Percentiles rank a stretch among this genome's conserved stretches.
These are phyloP conservation scores for Silurus glanis DNA, from an alignment of 2,113 vertebrate species.

Conservation along the genomic window DNA sequence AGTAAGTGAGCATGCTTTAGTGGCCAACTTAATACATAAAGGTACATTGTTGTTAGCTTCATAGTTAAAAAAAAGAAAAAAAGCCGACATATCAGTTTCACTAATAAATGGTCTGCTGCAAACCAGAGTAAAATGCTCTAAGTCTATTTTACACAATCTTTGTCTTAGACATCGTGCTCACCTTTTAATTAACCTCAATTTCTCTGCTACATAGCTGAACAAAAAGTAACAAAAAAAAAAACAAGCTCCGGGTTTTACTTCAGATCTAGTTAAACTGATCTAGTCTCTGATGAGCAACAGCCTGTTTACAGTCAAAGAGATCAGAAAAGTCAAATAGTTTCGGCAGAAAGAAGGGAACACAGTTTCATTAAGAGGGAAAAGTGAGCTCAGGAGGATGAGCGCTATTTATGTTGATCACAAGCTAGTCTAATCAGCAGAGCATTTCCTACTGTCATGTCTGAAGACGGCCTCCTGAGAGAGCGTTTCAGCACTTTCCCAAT, in stretches of 20 bases:
- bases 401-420: slow-evolving; percentile 37
- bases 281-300: slow-evolving; percentile 39
- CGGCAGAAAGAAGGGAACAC: not conserved
- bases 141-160: slow-evolving; percentile 31
- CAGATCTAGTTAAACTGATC: slow-evolving; percentile 55
- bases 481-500: slow-evolving; percentile 42
- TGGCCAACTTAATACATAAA: not conserved
- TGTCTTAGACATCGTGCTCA: slow-evolving; percentile 46
- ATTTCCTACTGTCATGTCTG: slow-evolving; percentile 43
- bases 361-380: slow-evolving; percentile 18
- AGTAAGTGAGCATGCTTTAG: not conserved
- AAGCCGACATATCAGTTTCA: not conserved
- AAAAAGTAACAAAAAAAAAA: slow-evolving; percentile 37
- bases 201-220: slow-evolving; percentile 62
- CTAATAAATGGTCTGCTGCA: not conserved
- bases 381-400: slow-evolving; percentile 20
- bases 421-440: slow-evolving; percentile 38
- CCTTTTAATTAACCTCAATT: slow-evolving; percentile 49
- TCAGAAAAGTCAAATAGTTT: not conserved
- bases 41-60: not conserved
- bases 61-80: not conserved
- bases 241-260: slow-evolving; percentile 49
- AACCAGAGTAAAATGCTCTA: not conserved
- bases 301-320: slow-evolving; percentile 5
- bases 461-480: slow-evolving; percentile 43